Evolutionary conservation across 1,140 invertebrate genomes (phyloP), one percentile per base, ranked within the genome.

Genomic region (Frieseomelitta varia): DNA sequence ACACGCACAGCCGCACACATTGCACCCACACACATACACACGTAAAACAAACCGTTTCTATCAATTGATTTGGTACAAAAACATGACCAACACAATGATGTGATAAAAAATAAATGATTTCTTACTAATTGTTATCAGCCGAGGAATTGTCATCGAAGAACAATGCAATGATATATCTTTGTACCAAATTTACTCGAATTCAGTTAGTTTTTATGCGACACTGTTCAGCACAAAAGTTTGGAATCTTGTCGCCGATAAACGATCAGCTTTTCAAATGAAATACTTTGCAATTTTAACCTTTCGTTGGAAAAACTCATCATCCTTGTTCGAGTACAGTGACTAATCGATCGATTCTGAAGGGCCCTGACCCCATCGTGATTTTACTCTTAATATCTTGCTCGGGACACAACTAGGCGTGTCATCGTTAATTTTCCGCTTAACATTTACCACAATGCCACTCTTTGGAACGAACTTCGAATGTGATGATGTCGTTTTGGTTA

Each of bases 301-400:
- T 73, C 47, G 12, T 12, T 51, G 56, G 12, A 71, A n/a, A 63
- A 63, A 19, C 3, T 51, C 27, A 12, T 27, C 10, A 4, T 58
- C 12, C 11, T 39, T 15, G 27, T 39, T 19, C 17, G 15, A 27
- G 2, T n/a, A 27, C 3, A 56, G 1, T n/a, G 4, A 12, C 15
- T 67, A 84, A 68, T 74, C 58, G 8, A 47, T 2, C 1, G 74
- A 90, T 19, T 90, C 88, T 6, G 88, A 83, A 2, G 93, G 92
- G n/a, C 91, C 92, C 61, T 94, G 93, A 56, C 93, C 92, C 93
- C 93, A 94, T 27, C 93, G 90, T 15, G 93, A 94, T 55, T 94
- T 94, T 73, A 88, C 88, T 67, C 93, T 92, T 34, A 89, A 58
- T 12, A 79, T 39, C 84, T 93, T 94, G 2, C 58, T 63, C 1